Evolutionary conservation across 2,888 invertebrate genomes (phyloP).

Genomic region (Stenotaenia linearis): DNA sequence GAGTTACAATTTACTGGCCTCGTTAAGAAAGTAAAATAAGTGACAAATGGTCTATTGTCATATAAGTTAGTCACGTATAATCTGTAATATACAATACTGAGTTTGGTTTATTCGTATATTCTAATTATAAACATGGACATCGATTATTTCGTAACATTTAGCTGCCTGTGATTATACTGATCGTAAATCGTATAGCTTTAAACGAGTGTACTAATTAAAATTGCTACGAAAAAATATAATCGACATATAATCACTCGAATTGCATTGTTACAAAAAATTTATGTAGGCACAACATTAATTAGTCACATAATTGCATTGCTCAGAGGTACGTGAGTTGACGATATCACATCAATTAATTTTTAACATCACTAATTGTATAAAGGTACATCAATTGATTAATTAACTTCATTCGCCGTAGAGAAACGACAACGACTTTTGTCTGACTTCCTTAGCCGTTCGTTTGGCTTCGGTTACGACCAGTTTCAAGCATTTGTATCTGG

Average conservation of each 20-base stretch:
- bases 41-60: too few species aligned
- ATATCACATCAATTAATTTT: not conserved
- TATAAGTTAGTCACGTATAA: too few species aligned
- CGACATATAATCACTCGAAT: not conserved
- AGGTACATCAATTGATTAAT: not conserved
- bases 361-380: not conserved
- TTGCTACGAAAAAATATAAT: not conserved
- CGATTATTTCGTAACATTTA: not conserved
- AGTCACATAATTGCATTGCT: not conserved
- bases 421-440: constrained; percentile 34
- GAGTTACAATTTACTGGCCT: too few species aligned
- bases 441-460: constrained; percentile 34
- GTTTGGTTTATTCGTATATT: not conserved
- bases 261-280: not conserved
- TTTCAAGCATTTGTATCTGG: constrained; percentile 81
- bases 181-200: not conserved
- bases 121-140: not conserved
- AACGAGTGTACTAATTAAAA: not conserved
- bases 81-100: not conserved
- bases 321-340: not conserved
- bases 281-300: not conserved
- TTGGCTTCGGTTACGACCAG: constrained; percentile 62
- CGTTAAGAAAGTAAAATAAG: too few species aligned
- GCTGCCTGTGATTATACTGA: not conserved
- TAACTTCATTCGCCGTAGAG: constrained; percentile 14